Evolutionary conservation across 2,888 invertebrate species (phyloP).

Genomic region (Hesperia comma): DNA sequence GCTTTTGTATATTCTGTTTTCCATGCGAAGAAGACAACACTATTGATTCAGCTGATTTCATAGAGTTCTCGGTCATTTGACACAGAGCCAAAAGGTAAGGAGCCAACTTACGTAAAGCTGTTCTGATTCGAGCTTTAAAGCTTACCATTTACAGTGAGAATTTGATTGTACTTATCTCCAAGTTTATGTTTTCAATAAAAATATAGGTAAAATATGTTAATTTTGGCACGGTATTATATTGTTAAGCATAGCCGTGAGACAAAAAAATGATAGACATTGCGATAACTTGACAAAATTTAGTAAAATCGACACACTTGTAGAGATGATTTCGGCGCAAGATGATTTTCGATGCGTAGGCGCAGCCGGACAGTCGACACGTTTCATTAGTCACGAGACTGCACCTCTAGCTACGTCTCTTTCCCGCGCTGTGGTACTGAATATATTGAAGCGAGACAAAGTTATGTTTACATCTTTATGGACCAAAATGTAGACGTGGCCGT

Average conservation of each 20-base stretch:
- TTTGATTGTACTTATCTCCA: slow-evolving; percentile 61
- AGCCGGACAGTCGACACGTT: slow-evolving; percentile 77
- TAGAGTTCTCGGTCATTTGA: slow-evolving; percentile 59
- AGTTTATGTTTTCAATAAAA: slow-evolving; percentile 56
- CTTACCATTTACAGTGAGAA: slow-evolving; percentile 43
- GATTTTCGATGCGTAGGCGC: slow-evolving; percentile 61
- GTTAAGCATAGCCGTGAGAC: slow-evolving; percentile 24
- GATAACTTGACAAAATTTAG: slow-evolving; percentile 21
- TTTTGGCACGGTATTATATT: slow-evolving; percentile 44
- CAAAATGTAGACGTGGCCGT: slow-evolving; percentile 74
- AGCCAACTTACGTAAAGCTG: slow-evolving; percentile 46
- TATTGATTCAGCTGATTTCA: slow-evolving; percentile 57
- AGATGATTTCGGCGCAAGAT: slow-evolving; percentile 60
- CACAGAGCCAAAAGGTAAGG: slow-evolving; percentile 25
- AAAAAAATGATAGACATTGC: slow-evolving; percentile 18
- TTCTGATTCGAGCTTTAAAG: slow-evolving; percentile 46
- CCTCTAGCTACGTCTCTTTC: slow-evolving; percentile 65
- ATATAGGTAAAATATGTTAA: slow-evolving; percentile 57
- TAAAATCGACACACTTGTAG: slow-evolving; percentile 21
- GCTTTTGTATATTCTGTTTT: slow-evolving; percentile 41
- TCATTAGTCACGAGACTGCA: slow-evolving; percentile 76
- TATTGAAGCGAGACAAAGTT: slow-evolving; percentile 59
- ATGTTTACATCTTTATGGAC: slow-evolving; percentile 74
- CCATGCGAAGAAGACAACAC: slow-evolving; percentile 51
- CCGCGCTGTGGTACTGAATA: slow-evolving; percentile 37